Conservation (phyloP, 2,113 vertebrate species). For the Xyrauchen texanus region DNA sequence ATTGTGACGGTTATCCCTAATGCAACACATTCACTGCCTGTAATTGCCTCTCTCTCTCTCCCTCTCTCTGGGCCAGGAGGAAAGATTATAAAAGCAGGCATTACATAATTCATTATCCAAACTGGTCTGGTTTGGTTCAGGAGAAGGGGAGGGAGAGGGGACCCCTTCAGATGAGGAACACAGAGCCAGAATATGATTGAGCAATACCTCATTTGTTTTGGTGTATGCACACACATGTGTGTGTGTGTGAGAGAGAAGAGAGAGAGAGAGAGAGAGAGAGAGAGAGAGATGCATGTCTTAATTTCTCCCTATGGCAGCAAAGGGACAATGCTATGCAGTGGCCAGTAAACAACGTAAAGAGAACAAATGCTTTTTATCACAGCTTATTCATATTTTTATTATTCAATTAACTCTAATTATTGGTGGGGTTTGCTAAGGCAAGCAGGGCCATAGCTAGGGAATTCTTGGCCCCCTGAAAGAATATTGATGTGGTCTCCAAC, state of each 20-base stretch:
- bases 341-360: not conserved
- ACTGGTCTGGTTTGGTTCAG: constrained; percentile 60
- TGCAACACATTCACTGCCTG: constrained; percentile 33
- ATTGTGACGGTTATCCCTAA: constrained; percentile 48
- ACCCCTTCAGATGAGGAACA: constrained; percentile 36
- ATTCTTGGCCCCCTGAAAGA: too few relatives aligned
- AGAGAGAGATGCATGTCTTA: not conserved
- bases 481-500: too few relatives aligned
- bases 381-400: too few relatives aligned
- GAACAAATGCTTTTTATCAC: too few relatives aligned
- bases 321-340: not conserved
- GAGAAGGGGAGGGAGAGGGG: constrained; percentile 20
- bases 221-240: too few relatives aligned
- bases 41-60: not conserved
- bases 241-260: too few relatives aligned
- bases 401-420: too few relatives aligned
- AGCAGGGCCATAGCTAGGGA: too few relatives aligned
- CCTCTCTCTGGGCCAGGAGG: constrained; percentile 10
- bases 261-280: not conserved
- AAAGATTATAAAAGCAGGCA: constrained; percentile 60
- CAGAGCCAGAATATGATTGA: constrained; percentile 5
- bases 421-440: too few relatives aligned
- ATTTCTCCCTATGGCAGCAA: not conserved
- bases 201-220: constrained; percentile 14
- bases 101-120: constrained; percentile 69